A percentile compares a stretch with the other conserved stretches of the same genome.
phyloP scores from a whole-genome alignment of 2,888 invertebrate genomes.

The Emmelina monodactyla region DNA sequence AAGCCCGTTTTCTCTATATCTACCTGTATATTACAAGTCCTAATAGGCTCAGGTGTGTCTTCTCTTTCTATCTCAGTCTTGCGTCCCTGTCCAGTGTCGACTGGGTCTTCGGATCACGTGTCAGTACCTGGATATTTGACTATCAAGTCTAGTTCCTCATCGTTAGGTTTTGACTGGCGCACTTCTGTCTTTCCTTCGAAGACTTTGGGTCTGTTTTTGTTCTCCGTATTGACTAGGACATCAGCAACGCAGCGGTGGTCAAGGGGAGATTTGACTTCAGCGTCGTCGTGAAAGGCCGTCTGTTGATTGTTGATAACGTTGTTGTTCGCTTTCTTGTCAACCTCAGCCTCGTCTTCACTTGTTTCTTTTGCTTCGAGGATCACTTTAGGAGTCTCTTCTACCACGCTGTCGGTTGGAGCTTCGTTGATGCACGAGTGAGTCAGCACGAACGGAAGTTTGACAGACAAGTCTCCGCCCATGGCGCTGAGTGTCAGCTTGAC shows the following conservation, averaged over 20 bases:
- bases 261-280: constrained; percentile 34
- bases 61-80: constrained; percentile 39
- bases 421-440: constrained; percentile 76
- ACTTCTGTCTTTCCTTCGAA: constrained; percentile 42
- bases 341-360: constrained; percentile 46
- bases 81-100: constrained; percentile 24
- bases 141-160: constrained; percentile 56
- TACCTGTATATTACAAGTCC: constrained; percentile 34
- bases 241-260: constrained; percentile 48
- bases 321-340: constrained; percentile 44
- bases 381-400: constrained; percentile 56
- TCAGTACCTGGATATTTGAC: constrained; percentile 55
- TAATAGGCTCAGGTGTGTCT: constrained; percentile 25
- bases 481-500: constrained; percentile 82
- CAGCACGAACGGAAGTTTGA: constrained; percentile 82
- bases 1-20: constrained; percentile 47
- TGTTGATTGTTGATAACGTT: constrained; percentile 32
- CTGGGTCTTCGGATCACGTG: constrained; percentile 58
- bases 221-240: constrained; percentile 54
- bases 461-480: constrained; percentile 80
- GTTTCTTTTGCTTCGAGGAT: constrained; percentile 55
- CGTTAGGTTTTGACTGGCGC: constrained; percentile 35
- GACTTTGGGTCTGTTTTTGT: constrained; percentile 48
- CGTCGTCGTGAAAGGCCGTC: constrained; percentile 27
- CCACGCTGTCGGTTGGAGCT: constrained; percentile 64